Evolutionary conservation across 2,888 invertebrate species (phyloP).

Genomic region (Diabrotica balteata): DNA sequence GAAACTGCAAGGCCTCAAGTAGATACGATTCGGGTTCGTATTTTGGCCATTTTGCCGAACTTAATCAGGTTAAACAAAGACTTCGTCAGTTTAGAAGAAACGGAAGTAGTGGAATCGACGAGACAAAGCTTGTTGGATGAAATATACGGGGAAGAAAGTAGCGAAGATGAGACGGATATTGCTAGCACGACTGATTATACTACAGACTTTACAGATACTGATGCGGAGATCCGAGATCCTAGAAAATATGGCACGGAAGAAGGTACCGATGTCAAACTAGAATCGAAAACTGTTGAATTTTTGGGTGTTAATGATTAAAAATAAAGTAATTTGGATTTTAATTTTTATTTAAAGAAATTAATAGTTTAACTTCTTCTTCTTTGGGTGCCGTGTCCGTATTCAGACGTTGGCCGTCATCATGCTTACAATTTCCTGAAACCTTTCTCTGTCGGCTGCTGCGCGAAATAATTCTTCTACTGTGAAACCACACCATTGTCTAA

Average conservation of each 20-base stretch:
- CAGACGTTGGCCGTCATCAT: no score
- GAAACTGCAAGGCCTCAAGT: slow-evolving; percentile 57
- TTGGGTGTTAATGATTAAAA: background rate
- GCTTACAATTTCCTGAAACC: no score
- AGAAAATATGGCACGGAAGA: no score
- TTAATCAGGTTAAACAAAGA: slow-evolving; percentile 67
- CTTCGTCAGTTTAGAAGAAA: slow-evolving; percentile 62
- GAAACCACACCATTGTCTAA: no score
- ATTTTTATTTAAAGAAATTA: no score
- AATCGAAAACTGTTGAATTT: slow-evolving; percentile 20
- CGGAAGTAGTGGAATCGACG: slow-evolving; percentile 53
- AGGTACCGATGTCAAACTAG: slow-evolving; percentile 29
- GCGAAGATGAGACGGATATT: slow-evolving; percentile 44
- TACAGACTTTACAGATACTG: slow-evolving; percentile 38
- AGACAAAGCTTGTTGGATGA: slow-evolving; percentile 46
- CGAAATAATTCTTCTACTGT: no score
- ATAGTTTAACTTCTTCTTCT: no score
- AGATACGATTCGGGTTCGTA: slow-evolving; percentile 46
- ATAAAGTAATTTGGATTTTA: background rate
- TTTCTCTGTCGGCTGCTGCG: no score
- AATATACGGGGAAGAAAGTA: slow-evolving; percentile 56
- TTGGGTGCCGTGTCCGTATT: no score
- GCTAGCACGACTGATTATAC: slow-evolving; percentile 36
- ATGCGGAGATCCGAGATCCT: slow-evolving; percentile 31
- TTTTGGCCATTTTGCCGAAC: slow-evolving; percentile 63